phyloP scores from a whole-genome alignment of 2,113 vertebrate genomes.

The Probosciger aterrimus region DNA sequence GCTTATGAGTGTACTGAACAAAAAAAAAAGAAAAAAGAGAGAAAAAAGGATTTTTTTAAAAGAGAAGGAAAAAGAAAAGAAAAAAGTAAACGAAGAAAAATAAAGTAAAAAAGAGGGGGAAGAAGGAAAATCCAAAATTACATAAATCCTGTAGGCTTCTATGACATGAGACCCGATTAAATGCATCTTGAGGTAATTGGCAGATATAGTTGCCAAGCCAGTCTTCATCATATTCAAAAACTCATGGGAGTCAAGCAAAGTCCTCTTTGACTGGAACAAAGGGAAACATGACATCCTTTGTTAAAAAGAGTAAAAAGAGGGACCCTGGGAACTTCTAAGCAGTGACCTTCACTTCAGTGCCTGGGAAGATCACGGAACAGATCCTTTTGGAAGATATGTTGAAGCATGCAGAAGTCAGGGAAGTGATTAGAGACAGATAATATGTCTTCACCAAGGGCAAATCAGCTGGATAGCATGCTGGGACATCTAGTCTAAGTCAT shows the following conservation, averaged over 20 bases:
- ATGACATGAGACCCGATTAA: not conserved
- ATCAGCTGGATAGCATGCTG: not conserved
- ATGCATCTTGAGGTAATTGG: not conserved
- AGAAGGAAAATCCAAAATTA: not conserved
- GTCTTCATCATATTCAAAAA: not conserved
- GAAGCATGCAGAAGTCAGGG: not conserved
- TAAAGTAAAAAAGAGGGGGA: rapidly evolving
- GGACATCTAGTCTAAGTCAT: not conserved
- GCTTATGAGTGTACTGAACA: not conserved
- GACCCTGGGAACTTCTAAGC: rapidly evolving
- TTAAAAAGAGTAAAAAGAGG: not conserved
- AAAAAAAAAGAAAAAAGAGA: rapidly evolving
- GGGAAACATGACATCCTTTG: not conserved
- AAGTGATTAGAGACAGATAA: not conserved
- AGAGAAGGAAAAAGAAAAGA: not conserved
- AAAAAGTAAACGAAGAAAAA: not conserved
- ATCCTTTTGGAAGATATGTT: not conserved
- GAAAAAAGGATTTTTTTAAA: rapidly evolving
- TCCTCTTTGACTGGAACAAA: not conserved
- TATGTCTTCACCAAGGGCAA: not conserved
- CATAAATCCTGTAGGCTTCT: not conserved
- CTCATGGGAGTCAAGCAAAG: not conserved
- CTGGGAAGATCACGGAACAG: not conserved
- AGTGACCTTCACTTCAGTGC: not conserved
- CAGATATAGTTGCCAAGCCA: not conserved